Base-by-base conservation (phyloP, 2,797 vertebrate genomes). In the Peromyscus aztecus region DNA sequence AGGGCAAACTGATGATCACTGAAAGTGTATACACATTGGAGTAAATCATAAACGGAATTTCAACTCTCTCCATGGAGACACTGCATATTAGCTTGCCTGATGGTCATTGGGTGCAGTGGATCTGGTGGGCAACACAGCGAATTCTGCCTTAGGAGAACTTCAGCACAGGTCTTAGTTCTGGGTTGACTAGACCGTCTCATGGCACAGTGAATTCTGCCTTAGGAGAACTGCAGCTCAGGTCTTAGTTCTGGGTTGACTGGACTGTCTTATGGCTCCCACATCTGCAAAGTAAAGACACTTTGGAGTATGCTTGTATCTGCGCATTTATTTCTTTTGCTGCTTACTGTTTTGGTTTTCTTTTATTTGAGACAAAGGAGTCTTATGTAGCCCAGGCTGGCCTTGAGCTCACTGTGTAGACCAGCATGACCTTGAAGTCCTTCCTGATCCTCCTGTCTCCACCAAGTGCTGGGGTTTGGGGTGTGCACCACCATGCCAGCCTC, bases 41-140 rank as follows among this genome's bases (percentile, higher is more conserved):
- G 78, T 43, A 82, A 6, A 37, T 37, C 27, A 21, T 27, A 46
- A 63, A 31, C 2, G 37, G 10, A 77, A 86, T 73, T 49, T 57
- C 87, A 23, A 29, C 29, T 14, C 46, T 76, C 29, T 55, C 65
- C 2, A 57, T 29, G 16, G 46, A 61, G 10, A 52, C 21, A 63
- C 0, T 27, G 21, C 43, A 31, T 9, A 37, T 65, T 4, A 14
- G 24, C 4, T 1, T 19, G 57, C 17, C 17, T 1, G 24, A 12
- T n/a, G 11, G 40, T 3, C 5, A 31, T 2, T 19, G 31, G n/a
- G 29, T 13, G 3, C 14, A 76, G 40, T 31, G 24, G 24, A 27
- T 57, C 34, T 85, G 6, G 8, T 55, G 46, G 67, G 23, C 52
- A 52, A 14, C 17, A 23, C 16, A 59, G 6, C 29, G 17, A 67